Base-by-base conservation (phyloP, 2,888 invertebrate genomes). In the Lycaena phlaeas region DNA sequence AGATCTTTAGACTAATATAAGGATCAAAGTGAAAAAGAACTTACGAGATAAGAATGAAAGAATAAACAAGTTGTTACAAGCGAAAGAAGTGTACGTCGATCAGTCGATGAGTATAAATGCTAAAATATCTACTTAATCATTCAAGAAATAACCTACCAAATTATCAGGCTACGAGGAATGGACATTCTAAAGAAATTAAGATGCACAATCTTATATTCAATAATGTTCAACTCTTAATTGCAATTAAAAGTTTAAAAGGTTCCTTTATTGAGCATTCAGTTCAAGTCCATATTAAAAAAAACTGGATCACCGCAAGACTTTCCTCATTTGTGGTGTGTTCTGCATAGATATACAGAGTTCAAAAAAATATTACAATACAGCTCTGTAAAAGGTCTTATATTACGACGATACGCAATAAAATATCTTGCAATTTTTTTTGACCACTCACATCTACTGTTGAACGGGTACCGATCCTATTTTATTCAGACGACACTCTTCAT, bases 171-270 rank as follows among this genome's bases (percentile, higher is more conserved):
- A 34, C 34, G 75, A 76, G 75, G 75, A 79, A 79, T 78, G 75
- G 69, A 74, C 63, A 68, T 59, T 68, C 58, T 60, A 64, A 64
- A 56, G 46, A 60, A 52, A 43, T 39, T 26, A 57, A 45, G 51
- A 52, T 51, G 48, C 38, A 39, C 44, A 60, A 56, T 53, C 56
- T 62, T 60, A 62, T 61, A 57, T 49, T 59, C 56, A 53, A 57
- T 59, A 56, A 52, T 44, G 41, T 48, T 46, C 43, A 44, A 57
- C 52, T 59, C 54, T 51, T 56, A 67, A 69, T 67, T 79, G 81
- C 81, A 77, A 72, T 75, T 72, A 76, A 75, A 74, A 73, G 68
- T 75, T 73, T 70, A 64, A 72, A 72, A 72, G 72, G 68, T 71
- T 63, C 54, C 52, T 64, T 47, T 46, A 64, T 69, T 72, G 71